Conservation (phyloP, 2,797 vertebrate species). For the Balearica regulorum region DNA sequence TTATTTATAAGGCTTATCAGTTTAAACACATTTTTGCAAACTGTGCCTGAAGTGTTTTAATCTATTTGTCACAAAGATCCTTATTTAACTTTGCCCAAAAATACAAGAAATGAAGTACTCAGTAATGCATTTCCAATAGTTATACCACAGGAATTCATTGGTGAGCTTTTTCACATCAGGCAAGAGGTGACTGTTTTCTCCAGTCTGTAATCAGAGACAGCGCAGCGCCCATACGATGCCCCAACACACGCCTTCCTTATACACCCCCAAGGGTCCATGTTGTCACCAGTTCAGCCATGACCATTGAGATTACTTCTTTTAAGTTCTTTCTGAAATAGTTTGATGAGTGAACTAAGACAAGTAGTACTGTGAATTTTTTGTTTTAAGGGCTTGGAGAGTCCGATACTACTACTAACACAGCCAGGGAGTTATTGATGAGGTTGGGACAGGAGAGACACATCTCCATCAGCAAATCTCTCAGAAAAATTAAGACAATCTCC, state of each 20-base stretch:
- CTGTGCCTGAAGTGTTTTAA: neutral
- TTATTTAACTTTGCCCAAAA: neutral
- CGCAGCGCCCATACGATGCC: rapidly evolving
- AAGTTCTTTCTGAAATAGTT: neutral
- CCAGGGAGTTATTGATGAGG: neutral
- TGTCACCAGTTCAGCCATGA: neutral
- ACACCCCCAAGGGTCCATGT: neutral
- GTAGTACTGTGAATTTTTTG: neutral
- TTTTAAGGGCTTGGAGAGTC: neutral
- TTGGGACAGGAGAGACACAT: neutral
- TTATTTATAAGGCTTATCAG: neutral
- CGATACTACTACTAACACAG: neutral
- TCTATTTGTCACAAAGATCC: neutral
- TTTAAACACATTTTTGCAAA: neutral
- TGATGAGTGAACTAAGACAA: neutral
- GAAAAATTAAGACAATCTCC: neutral
- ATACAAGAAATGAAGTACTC: neutral
- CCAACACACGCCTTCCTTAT: neutral
- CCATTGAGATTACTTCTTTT: neutral
- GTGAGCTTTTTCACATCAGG: neutral
- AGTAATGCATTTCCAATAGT: neutral
- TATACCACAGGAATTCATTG: neutral
- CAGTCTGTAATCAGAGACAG: neutral
- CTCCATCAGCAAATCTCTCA: neutral
- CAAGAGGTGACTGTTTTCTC: neutral